A percentile compares a stretch with the other conserved stretches of the same genome.
phyloP scores from a whole-genome alignment of 2,113 vertebrate species.

The Leptobrachium leishanense region DNA sequence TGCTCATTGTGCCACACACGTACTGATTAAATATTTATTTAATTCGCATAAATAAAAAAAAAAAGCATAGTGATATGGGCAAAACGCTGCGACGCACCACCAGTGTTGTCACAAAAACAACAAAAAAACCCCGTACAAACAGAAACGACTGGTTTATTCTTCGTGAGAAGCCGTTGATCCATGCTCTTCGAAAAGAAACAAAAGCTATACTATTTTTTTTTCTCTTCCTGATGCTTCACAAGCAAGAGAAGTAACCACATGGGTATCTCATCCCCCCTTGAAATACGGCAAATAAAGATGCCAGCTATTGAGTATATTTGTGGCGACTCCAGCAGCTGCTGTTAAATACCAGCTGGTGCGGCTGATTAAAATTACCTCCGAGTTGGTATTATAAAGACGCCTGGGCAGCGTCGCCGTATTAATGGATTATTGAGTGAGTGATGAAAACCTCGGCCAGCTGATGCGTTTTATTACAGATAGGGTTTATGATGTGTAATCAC shows the following conservation, averaged over 20 bases:
- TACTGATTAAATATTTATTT: too few relatives aligned
- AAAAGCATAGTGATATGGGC: too few relatives aligned
- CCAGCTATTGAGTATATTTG: slow-evolving; percentile 85
- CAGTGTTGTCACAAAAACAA: too few relatives aligned
- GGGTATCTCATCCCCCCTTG: slow-evolving; percentile 79
- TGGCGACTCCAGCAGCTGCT: slow-evolving; percentile 83
- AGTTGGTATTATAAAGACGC: slow-evolving; percentile 87
- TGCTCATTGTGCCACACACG: too few relatives aligned
- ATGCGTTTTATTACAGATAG: slow-evolving; percentile 87
- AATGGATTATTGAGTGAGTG: slow-evolving; percentile 88
- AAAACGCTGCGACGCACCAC: too few relatives aligned
- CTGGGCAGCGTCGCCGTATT: slow-evolving; percentile 84
- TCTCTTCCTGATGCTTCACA: slow-evolving; percentile 15
- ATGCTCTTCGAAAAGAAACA: too few relatives aligned
- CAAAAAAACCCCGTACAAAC: too few relatives aligned
- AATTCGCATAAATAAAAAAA: too few relatives aligned
- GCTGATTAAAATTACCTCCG: slow-evolving; percentile 88
- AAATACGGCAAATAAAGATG: slow-evolving; percentile 87
- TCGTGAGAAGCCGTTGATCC: too few relatives aligned
- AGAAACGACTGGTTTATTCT: too few relatives aligned
- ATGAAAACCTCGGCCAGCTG: slow-evolving; percentile 88
- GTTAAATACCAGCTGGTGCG: slow-evolving; percentile 88
- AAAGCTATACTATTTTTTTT: too few relatives aligned
- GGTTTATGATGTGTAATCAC: slow-evolving; percentile 85
- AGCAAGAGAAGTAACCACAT: slow-evolving; percentile 78